A percentile compares a stretch with the other conserved stretches of the same genome.
phyloP scores from a whole-genome alignment of 2,888 invertebrate genomes.

The Troilus luridus region DNA sequence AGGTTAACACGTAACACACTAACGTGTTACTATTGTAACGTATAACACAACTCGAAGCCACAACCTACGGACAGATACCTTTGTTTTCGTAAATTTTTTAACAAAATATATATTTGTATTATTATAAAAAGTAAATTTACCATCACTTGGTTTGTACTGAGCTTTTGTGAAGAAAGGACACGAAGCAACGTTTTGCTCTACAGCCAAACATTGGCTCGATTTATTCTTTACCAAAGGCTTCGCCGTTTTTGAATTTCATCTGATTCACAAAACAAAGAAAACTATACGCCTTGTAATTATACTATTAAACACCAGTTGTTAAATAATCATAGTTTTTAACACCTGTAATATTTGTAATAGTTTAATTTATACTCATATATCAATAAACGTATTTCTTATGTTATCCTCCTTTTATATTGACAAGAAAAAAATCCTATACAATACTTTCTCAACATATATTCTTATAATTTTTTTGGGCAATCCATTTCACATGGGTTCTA shows the following conservation, averaged over 20 bases:
- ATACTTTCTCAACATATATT: background rate
- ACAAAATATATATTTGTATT: too few relatives aligned
- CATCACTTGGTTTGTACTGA: background rate
- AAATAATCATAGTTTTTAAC: background rate
- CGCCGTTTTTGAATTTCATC: conserved; percentile 15
- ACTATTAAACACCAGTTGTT: background rate
- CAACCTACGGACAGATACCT: too few relatives aligned
- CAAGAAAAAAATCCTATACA: background rate
- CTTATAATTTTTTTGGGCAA: background rate
- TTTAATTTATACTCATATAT: background rate
- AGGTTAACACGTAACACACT: too few relatives aligned
- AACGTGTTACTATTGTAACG: too few relatives aligned
- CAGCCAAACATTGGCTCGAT: background rate
- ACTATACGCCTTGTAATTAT: background rate
- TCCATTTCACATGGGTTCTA: background rate
- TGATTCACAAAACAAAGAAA: background rate
- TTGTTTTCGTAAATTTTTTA: too few relatives aligned
- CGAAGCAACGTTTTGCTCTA: conserved; percentile 4
- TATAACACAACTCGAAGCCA: too few relatives aligned
- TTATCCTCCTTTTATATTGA: background rate
- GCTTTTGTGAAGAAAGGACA: background rate
- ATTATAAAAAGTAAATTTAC: background rate
- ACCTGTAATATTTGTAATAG: background rate
- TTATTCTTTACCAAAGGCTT: background rate
- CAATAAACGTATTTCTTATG: background rate